Evolutionary conservation across 2,113 vertebrate genomes (phyloP), one percentile per base, ranked within the genome.

Genomic region (Gobio gobio): DNA sequence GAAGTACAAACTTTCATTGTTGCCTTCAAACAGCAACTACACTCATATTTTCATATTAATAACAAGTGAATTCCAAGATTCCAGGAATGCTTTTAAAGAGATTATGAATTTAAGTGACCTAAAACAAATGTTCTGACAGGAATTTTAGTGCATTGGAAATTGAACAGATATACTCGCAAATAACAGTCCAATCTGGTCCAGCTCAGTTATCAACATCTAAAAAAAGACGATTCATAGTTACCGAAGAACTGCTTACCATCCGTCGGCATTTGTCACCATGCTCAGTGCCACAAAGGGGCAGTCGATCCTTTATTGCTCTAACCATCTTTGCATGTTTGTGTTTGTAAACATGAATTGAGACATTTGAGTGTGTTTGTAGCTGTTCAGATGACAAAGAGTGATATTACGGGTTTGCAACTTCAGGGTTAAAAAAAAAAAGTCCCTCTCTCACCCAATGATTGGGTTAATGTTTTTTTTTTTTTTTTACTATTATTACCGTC

Each of bases 371-470:
- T 77, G 54, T 68, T 51, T 45, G 40, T 82, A 74, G 86, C n/a
- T 47, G 70, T 76, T 49, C 61, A 80, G 70, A 76, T 49, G 75
- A 84, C 59, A 66, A 76, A 12, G 54, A 87, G 66, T 56, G 74
- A 47, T 74, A 74, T 83, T 88, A 88, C 87, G 87, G 87, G 87
- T 88, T 88, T 88, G 84, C 85, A 75, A 64, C 56, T 85, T 66
- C 72, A 83, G 74, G 84, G 79, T 63, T 56, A 29, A 74, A n/a
- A 78, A 70, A 58, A n/a, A n/a, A 24, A 80, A 43, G 49, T 47
- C 26, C 58, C 75, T 78, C n/a, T 18, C 47, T 72, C 20, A 51
- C 68, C 78, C 63, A 68, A 16, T 29, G 24, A 56, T 14, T 72
- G 83, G 63, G 66, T 74, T n/a, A 22, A 16, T 56, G 40, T 54